A percentile compares a stretch with the other conserved stretches of the same genome.
phyloP scores from a whole-genome alignment of 2,888 invertebrate species.

The Ectobius pallidus region DNA sequence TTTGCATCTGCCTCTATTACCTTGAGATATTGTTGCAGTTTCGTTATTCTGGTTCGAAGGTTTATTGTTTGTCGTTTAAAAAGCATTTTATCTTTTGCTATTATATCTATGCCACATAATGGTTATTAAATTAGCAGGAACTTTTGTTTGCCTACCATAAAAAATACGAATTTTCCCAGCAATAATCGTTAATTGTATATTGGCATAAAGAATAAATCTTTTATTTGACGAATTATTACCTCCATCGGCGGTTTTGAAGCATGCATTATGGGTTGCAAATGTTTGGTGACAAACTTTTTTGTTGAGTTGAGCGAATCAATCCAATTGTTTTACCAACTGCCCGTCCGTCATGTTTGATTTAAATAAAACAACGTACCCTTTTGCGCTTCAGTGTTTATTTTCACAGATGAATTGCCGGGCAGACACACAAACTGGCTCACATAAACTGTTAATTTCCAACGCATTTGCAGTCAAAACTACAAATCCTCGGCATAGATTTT shows the following conservation, averaged over 20 bases:
- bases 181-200: too few species aligned
- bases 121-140: too few species aligned
- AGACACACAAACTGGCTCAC: not conserved
- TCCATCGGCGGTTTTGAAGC: not conserved
- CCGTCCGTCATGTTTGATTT: slow-evolving; percentile 27
- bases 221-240: too few species aligned
- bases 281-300: not conserved
- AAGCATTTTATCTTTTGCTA: too few species aligned
- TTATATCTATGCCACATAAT: too few species aligned
- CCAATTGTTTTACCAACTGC: not conserved
- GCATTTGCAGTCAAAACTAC: not conserved
- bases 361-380: slow-evolving; percentile 22
- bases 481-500: slow-evolving; percentile 22
- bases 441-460: slow-evolving; percentile 26
- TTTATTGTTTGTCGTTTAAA: too few species aligned
- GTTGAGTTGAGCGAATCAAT: not conserved
- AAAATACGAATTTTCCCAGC: too few species aligned
- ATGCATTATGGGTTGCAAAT: not conserved
- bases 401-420: slow-evolving; percentile 22
- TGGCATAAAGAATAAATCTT: too few species aligned
- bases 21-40: too few species aligned
- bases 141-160: too few species aligned
- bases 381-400: slow-evolving; percentile 12
- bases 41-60: too few species aligned
- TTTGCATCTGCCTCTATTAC: too few species aligned